A percentile compares a stretch with the other conserved stretches of the same genome.
phyloP scores from a whole-genome alignment of 35 echinoderm and acorn worm species.

The Ophiothrix spiculata region DNA sequence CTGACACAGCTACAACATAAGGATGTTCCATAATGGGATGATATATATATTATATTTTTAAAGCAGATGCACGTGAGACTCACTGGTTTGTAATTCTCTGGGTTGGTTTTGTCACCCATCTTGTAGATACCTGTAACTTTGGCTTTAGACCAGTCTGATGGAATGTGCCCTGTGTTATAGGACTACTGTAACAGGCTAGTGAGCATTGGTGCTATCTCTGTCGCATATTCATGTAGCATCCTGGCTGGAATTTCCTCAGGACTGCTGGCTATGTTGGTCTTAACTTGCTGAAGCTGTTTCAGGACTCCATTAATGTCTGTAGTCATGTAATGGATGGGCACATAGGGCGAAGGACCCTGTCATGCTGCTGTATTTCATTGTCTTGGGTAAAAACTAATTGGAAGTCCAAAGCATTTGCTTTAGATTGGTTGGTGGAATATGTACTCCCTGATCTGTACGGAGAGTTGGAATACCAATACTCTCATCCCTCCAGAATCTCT shows the following conservation, averaged over 20 bases:
- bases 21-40: too few relatives aligned
- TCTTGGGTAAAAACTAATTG: not conserved
- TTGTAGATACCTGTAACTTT: constrained; percentile 28
- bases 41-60: constrained; percentile 35
- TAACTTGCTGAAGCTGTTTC: constrained; percentile 18
- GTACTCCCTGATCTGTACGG: not conserved
- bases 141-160: constrained; percentile 37
- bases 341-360: not conserved
- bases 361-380: not conserved
- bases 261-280: constrained; percentile 17
- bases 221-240: constrained; percentile 12
- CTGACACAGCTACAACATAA: too few relatives aligned
- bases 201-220: constrained; percentile 5
- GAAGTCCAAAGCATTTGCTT: too few relatives aligned
- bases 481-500: constrained; percentile 33
- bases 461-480: constrained; percentile 14
- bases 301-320: too few relatives aligned
- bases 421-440: not conserved
- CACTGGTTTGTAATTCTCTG: constrained; percentile 46
- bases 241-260: constrained; percentile 34
- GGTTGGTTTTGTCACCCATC: constrained; percentile 39
- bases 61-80: constrained; percentile 38
- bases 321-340: not conserved
- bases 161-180: not conserved
- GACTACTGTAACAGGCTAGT: constrained; percentile 37